A percentile compares a stretch with the other conserved stretches of the same genome.
These are phyloP conservation scores for Melanogrammus aeglefinus DNA, from an alignment of 2,797 vertebrate species.

Conservation along the genomic window DNA sequence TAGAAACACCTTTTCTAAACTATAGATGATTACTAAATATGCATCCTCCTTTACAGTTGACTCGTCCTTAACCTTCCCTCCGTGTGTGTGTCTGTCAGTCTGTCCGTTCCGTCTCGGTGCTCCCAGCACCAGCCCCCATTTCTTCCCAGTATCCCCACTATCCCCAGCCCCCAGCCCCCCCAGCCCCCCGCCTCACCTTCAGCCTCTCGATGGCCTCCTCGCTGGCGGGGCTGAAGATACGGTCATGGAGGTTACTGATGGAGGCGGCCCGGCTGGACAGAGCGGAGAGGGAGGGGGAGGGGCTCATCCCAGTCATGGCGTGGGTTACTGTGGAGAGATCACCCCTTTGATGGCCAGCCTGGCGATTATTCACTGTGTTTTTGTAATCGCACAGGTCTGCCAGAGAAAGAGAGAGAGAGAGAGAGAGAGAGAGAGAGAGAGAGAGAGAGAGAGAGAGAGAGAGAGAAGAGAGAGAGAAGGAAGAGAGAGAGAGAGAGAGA, in stretches of 20 bases:
- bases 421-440: slow-evolving; percentile 44
- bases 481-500: neutral
- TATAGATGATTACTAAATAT: neutral
- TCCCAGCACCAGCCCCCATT: neutral
- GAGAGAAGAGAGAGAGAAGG: no score
- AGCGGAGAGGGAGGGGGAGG: slow-evolving; percentile 90
- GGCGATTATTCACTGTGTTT: slow-evolving; percentile 83
- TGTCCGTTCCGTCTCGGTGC: neutral
- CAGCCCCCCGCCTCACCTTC: slow-evolving; percentile 79
- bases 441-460: slow-evolving; percentile 33
- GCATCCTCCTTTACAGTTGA: neutral
- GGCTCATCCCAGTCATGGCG: slow-evolving; percentile 94
- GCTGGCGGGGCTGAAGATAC: slow-evolving; percentile 93
- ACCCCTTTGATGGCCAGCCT: slow-evolving; percentile 88
- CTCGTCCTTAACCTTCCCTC: neutral
- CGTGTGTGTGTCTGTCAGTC: neutral
- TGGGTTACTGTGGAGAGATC: slow-evolving; percentile 99
- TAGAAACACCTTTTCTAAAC: no score
- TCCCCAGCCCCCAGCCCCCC: neutral
- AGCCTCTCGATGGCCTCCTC: slow-evolving; percentile 96
- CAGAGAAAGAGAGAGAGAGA: slow-evolving; percentile 69
- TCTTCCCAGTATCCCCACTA: no score
- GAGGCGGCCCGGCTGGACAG: slow-evolving; percentile 91
- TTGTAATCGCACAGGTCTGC: slow-evolving; percentile 90
- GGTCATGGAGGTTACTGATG: slow-evolving; percentile 91